Evolutionary conservation across 92 coral and sea anemone species (phyloP).

Genomic region (Pocillopora grandis): DNA sequence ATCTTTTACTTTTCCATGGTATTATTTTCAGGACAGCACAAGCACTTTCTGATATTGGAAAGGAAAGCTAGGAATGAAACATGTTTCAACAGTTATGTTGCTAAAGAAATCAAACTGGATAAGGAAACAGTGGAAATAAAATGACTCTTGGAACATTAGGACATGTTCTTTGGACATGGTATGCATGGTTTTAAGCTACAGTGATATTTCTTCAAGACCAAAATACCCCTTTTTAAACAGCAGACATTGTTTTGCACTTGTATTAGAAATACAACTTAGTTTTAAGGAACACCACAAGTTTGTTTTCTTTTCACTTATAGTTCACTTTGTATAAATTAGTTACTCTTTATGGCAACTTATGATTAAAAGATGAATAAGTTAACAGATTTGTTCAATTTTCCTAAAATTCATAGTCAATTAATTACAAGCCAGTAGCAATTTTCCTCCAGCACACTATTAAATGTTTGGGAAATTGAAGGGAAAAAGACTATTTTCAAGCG

Average conservation of each 20-base stretch:
- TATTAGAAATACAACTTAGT: not conserved
- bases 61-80: conserved; percentile 41
- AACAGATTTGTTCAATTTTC: not conserved
- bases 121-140: conserved; percentile 40
- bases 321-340: not conserved
- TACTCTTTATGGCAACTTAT: not conserved
- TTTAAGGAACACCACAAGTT: not conserved
- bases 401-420: not conserved
- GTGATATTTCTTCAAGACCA: conserved; percentile 7
- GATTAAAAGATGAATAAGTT: conserved; percentile 7
- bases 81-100: conserved; percentile 37
- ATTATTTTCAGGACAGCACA: conserved; percentile 43
- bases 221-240: conserved; percentile 17
- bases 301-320: not conserved
- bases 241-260: not conserved
- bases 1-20: conserved; percentile 42
- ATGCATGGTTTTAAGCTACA: conserved; percentile 44
- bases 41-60: conserved; percentile 47
- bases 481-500: not conserved
- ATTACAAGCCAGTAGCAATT: not conserved
- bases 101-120: conserved; percentile 50
- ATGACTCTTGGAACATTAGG: conserved; percentile 37
- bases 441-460: not conserved
- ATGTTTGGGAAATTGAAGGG: not conserved
- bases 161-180: conserved; percentile 53